phyloP scores from a whole-genome alignment of 2,888 invertebrate genomes.

The Strigamia crassipes region DNA sequence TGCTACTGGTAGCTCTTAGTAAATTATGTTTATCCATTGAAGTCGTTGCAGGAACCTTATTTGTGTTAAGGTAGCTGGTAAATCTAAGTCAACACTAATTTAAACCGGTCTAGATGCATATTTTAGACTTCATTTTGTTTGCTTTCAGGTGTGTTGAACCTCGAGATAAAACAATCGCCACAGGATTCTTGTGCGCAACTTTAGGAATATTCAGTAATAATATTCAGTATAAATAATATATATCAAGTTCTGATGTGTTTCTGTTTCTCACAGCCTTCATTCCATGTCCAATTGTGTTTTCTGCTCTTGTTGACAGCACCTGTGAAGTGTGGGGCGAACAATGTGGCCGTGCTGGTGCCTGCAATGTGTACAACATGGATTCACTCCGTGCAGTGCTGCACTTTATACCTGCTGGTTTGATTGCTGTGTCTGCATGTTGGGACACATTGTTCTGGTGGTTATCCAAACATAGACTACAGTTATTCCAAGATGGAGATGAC shows the following conservation, averaged over 20 bases:
- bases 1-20: not conserved
- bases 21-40: conserved; percentile 2
- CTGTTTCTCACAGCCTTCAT: not conserved
- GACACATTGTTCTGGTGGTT: too few species aligned
- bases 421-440: not conserved
- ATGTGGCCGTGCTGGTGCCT: too few species aligned
- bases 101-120: not conserved
- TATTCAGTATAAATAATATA: not conserved
- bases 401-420: not conserved
- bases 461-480: too few species aligned
- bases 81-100: not conserved
- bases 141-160: too few species aligned
- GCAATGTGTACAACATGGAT: conserved; percentile 1
- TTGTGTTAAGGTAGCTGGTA: not conserved
- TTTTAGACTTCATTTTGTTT: too few species aligned
- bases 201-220: not conserved
- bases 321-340: not conserved
- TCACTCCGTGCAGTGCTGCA: not conserved
- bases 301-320: not conserved
- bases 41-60: not conserved
- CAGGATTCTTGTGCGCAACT: not conserved
- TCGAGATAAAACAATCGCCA: not conserved
- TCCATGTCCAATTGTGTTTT: conserved; percentile 7
- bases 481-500: too few species aligned
- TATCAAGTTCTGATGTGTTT: not conserved